Percentiles rank a stretch among this genome's conserved stretches.
Conservation (phyloP, 2,888 invertebrate species). For the Petrolisthes manimaculis region DNA sequence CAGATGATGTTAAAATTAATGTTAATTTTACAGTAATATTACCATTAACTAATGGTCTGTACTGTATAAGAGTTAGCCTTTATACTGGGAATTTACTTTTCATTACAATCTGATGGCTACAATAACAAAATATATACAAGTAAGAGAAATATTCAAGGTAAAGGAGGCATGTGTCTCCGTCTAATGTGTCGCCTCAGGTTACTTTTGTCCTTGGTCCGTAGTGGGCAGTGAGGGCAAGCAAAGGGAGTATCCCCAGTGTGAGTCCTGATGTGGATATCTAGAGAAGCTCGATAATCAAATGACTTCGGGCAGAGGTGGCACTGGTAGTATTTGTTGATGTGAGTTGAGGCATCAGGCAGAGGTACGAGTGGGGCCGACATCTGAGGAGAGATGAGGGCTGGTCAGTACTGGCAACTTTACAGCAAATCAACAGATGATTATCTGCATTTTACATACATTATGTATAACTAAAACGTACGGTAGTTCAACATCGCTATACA, state of each 20-base stretch:
- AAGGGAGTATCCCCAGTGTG: slow-evolving; percentile 53
- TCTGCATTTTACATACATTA: no score
- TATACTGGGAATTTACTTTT: no score
- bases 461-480: no score
- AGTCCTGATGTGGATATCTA: slow-evolving; percentile 55
- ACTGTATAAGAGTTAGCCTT: background rate
- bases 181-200: slow-evolving; percentile 51
- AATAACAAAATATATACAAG: background rate
- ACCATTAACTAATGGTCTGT: no score
- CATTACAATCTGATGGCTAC: background rate
- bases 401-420: slow-evolving; percentile 24
- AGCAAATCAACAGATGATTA: no score
- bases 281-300: slow-evolving; percentile 51
- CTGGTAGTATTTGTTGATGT: slow-evolving; percentile 56
- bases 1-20: no score
- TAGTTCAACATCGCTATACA: no score
- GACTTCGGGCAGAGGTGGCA: slow-evolving; percentile 54
- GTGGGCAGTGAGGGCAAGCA: slow-evolving; percentile 51
- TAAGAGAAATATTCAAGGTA: slow-evolving; percentile 7
- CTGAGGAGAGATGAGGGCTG: slow-evolving; percentile 45
- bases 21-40: no score
- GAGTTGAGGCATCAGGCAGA: slow-evolving; percentile 28
- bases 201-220: slow-evolving; percentile 50
- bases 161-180: slow-evolving; percentile 28
- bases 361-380: slow-evolving; percentile 47